A percentile compares a stretch with the other conserved stretches of the same genome.
Evolutionary conservation across 1,140 invertebrate genomes (phyloP).

Genomic region (Aphaenogaster rudis): DNA sequence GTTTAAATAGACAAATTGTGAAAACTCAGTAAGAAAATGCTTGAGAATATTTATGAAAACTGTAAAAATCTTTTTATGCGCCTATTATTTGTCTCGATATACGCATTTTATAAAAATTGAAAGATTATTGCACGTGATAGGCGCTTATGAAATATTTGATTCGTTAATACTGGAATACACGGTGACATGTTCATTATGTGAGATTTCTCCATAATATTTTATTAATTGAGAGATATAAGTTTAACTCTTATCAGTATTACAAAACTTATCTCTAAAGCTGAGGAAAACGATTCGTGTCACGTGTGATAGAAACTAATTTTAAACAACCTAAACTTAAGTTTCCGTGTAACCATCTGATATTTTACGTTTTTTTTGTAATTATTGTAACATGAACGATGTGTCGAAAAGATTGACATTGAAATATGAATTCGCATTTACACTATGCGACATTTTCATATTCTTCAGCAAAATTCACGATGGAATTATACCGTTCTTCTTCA

Average conservation of each 20-base stretch:
- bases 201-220: neutral
- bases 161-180: neutral
- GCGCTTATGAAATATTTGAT: neutral
- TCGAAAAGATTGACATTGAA: constrained; percentile 8
- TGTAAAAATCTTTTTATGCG: neutral
- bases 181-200: neutral
- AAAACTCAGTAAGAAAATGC: neutral
- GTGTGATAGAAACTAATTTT: neutral
- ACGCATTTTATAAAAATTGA: constrained; percentile 10
- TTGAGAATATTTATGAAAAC: neutral
- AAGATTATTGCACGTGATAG: neutral
- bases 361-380: neutral
- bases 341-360: neutral
- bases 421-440: neutral
- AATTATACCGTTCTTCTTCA: constrained; percentile 40
- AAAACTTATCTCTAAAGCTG: neutral
- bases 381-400: neutral
- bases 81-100: neutral
- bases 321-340: neutral
- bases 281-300: neutral
- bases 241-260: neutral
- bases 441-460: constrained; percentile 33
- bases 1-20: no score
- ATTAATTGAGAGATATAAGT: neutral
- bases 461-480: neutral